Evolutionary conservation across 2,888 invertebrate genomes (phyloP).

Genomic region (Caenorhabditis angaria): DNA sequence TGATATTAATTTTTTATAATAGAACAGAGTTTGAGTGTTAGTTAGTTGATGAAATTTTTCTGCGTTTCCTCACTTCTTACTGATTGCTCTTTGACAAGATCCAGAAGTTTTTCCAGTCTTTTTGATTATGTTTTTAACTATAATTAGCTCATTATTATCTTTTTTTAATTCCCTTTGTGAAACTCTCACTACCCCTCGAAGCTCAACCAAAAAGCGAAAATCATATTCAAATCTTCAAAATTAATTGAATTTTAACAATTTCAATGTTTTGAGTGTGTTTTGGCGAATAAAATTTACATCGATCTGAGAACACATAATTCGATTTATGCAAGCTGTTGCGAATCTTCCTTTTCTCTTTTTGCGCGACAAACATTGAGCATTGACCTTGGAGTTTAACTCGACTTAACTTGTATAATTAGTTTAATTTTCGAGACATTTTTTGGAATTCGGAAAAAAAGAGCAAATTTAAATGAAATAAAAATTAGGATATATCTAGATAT

Average conservation of each 20-base stretch:
- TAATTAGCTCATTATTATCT: no score
- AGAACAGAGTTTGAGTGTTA: no score
- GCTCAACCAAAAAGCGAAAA: not conserved
- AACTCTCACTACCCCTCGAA: not conserved
- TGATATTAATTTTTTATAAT: no score
- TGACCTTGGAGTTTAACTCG: constrained; percentile 11
- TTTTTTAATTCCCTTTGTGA: not conserved
- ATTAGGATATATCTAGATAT: no score
- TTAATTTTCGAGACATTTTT: no score
- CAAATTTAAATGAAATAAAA: no score
- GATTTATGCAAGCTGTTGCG: constrained; percentile 45
- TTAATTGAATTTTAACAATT: constrained; percentile 1
- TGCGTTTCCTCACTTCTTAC: no score
- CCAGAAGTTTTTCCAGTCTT: no score
- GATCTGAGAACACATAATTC: constrained; percentile 40
- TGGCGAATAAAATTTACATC: constrained; percentile 48
- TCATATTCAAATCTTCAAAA: not conserved
- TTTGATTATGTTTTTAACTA: no score
- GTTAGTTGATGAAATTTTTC: no score
- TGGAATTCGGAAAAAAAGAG: not conserved
- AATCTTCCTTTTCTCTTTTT: not conserved
- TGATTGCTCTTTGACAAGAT: no score
- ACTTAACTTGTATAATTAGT: not conserved
- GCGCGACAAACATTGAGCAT: constrained; percentile 13
- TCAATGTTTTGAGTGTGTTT: constrained; percentile 1